Evolutionary conservation across 1,140 invertebrate genomes (phyloP).

Genomic region (Lordiphosa clarofinis): DNA sequence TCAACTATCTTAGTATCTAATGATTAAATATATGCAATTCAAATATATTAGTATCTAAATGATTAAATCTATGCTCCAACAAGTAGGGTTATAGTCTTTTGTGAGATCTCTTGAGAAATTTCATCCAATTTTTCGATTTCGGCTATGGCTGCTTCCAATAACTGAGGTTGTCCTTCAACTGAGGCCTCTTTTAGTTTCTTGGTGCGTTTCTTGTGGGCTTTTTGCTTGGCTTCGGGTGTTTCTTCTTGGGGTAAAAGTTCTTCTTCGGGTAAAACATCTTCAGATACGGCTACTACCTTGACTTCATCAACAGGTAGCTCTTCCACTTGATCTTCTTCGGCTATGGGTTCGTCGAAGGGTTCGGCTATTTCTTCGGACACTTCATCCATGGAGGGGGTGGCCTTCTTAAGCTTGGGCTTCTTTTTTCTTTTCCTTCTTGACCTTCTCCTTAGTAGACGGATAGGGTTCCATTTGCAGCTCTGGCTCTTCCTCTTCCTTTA

Average conservation of each 20-base stretch:
- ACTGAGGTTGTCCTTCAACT: slow-evolving; percentile 66
- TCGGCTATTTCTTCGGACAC: slow-evolving; percentile 67
- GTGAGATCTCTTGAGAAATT: slow-evolving; percentile 73
- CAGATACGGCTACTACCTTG: slow-evolving; percentile 66
- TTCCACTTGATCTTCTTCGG: slow-evolving; percentile 79
- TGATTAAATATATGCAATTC: too few relatives aligned
- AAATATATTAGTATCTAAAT: too few relatives aligned
- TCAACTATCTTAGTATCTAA: too few relatives aligned
- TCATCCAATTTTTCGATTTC: slow-evolving; percentile 74
- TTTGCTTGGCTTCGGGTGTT: slow-evolving; percentile 58
- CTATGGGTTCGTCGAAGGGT: slow-evolving; percentile 70
- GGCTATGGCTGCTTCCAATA: slow-evolving; percentile 61
- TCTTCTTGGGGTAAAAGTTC: slow-evolving; percentile 60
- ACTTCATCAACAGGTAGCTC: slow-evolving; percentile 66
- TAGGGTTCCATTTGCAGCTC: slow-evolving; percentile 62
- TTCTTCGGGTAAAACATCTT: slow-evolving; percentile 67
- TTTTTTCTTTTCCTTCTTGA: slow-evolving; percentile 75
- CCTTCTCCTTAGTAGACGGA: slow-evolving; percentile 67
- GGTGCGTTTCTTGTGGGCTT: slow-evolving; percentile 75
- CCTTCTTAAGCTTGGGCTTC: slow-evolving; percentile 73
- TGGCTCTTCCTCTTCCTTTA: slow-evolving; percentile 55
- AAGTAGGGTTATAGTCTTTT: slow-evolving; percentile 77
- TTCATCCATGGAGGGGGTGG: slow-evolving; percentile 70
- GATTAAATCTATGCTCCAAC: too few relatives aligned
- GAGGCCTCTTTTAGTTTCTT: slow-evolving; percentile 69